phyloP scores from a whole-genome alignment of 1,140 invertebrate genomes.

The Vanessa atalanta region DNA sequence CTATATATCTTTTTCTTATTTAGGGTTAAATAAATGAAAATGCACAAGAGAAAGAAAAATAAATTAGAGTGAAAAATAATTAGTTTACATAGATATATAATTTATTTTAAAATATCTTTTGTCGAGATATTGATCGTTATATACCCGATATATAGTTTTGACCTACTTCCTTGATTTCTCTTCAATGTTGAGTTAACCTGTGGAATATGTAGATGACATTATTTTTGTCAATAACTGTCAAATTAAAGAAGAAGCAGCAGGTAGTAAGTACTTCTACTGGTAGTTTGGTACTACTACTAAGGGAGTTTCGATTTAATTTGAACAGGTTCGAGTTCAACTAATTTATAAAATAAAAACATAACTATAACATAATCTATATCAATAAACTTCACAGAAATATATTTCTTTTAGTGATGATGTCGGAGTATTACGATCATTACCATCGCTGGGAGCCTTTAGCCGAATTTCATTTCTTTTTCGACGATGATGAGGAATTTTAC shows the following conservation, averaged over 20 bases:
- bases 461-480: constrained; percentile 71
- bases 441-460: constrained; percentile 78
- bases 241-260: background rate
- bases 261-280: background rate
- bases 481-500: constrained; percentile 53
- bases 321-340: constrained; percentile 4
- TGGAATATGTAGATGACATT: constrained; percentile 11
- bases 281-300: too few relatives aligned
- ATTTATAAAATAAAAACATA: constrained; percentile 7
- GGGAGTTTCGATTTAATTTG: constrained; percentile 18
- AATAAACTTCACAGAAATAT: background rate
- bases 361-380: background rate
- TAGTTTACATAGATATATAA: too few relatives aligned
- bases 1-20: too few relatives aligned
- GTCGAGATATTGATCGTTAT: too few relatives aligned
- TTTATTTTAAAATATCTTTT: too few relatives aligned
- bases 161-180: too few relatives aligned
- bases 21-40: too few relatives aligned
- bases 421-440: constrained; percentile 69
- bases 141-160: too few relatives aligned
- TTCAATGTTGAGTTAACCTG: background rate
- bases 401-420: constrained; percentile 57
- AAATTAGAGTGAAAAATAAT: too few relatives aligned
- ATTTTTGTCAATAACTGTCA: constrained; percentile 9
- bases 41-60: too few relatives aligned